Evolutionary conservation across 2,113 vertebrate genomes (phyloP).

Genomic region (Catharus minimus): DNA sequence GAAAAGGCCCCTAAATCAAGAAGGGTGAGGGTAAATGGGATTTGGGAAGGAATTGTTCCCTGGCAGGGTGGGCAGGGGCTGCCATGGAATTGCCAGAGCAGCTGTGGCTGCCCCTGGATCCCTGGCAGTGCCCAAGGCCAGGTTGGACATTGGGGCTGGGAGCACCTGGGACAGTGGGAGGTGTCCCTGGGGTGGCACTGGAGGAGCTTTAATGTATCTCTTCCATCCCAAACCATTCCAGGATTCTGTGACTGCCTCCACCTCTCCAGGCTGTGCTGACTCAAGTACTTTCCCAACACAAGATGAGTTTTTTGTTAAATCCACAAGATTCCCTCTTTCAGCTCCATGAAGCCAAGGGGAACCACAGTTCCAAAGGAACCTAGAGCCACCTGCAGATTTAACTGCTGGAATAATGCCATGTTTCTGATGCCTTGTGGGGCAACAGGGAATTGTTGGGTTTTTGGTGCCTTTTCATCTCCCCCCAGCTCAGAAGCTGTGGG

Average conservation of each 20-base stretch:
- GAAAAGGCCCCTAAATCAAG: background rate
- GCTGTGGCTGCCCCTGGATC: background rate
- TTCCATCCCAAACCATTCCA: background rate
- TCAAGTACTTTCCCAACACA: accelerated
- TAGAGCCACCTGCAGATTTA: background rate
- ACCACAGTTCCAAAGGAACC: background rate
- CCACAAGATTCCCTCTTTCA: accelerated
- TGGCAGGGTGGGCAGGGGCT: background rate
- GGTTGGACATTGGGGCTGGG: background rate
- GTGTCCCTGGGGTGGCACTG: background rate
- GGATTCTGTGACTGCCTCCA: too few relatives aligned
- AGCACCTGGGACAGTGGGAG: background rate
- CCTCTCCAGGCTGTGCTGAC: background rate
- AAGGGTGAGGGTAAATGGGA: accelerated
- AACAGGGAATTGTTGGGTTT: accelerated
- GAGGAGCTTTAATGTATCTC: background rate
- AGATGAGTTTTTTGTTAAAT: background rate
- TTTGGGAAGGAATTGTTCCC: background rate
- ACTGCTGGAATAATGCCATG: background rate
- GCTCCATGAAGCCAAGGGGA: accelerated
- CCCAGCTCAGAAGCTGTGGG: accelerated
- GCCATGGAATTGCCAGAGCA: background rate
- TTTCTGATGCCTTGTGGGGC: background rate
- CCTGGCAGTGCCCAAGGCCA: background rate
- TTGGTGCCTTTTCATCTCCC: background rate